A percentile compares a stretch with the other conserved stretches of the same genome.
These are phyloP conservation scores for Colostygia pectinataria DNA, from an alignment of 2,888 invertebrate genomes.

Conservation along the genomic window DNA sequence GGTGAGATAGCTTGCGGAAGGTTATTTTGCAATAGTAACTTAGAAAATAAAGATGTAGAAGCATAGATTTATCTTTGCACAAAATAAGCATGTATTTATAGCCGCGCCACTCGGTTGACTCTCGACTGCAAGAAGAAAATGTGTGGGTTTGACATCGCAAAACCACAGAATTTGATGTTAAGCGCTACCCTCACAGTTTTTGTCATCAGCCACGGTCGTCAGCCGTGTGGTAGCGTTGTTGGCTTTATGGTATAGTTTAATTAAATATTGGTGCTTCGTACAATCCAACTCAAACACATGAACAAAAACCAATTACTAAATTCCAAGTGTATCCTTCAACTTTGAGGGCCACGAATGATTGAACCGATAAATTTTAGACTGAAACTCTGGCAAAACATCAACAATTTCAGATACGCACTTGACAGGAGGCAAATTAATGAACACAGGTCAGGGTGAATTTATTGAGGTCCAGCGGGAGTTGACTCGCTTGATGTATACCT, in stretches of 20 bases:
- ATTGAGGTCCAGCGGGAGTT: conserved; percentile 59
- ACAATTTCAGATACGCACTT: conserved; percentile 73
- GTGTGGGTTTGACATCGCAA: background rate
- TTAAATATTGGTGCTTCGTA: conserved; percentile 15
- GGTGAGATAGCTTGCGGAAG: no score
- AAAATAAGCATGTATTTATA: background rate
- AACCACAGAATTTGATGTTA: background rate
- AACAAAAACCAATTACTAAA: conserved; percentile 49
- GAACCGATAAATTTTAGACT: conserved; percentile 65
- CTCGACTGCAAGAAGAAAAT: background rate
- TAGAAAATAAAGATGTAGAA: background rate
- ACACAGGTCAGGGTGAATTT: conserved; percentile 69
- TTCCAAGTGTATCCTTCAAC: conserved; percentile 56
- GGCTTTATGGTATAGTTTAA: conserved; percentile 1
- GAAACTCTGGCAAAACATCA: conserved; percentile 75
- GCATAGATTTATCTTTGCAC: background rate
- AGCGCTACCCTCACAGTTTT: background rate
- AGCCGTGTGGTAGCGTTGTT: background rate
- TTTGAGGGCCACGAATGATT: conserved; percentile 61
- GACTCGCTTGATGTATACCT: conserved; percentile 51
- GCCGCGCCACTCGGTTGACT: background rate
- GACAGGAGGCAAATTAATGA: conserved; percentile 75
- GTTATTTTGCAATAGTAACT: background rate
- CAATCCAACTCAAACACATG: conserved; percentile 20
- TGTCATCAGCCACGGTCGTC: background rate